Evolutionary conservation across 2,113 vertebrate genomes (phyloP).

Genomic region (Phalacrocorax aristotelis): DNA sequence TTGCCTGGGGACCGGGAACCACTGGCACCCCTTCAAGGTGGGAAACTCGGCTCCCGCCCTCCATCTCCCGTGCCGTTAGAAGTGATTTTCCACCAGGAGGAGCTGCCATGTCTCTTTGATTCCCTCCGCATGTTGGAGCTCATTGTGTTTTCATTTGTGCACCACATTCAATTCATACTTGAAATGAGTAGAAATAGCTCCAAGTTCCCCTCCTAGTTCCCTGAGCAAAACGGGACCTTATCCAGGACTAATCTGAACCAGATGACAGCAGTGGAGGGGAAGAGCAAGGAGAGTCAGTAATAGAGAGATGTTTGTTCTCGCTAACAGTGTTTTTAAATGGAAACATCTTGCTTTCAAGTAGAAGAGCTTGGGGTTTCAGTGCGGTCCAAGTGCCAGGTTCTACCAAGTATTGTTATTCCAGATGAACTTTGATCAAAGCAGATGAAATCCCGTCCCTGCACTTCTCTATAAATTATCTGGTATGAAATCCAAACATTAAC

Average conservation of each 20-base stretch:
- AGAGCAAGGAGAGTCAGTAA: neutral
- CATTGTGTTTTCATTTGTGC: neutral
- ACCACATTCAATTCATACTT: neutral
- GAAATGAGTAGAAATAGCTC: neutral
- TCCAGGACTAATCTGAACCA: slow-evolving; percentile 56
- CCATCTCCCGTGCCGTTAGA: accelerated
- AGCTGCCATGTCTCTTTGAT: neutral
- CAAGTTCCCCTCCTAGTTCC: neutral
- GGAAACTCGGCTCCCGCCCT: neutral
- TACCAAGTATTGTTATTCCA: neutral
- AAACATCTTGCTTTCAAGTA: neutral
- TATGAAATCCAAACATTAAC: neutral
- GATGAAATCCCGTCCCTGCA: neutral
- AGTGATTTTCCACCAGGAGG: neutral
- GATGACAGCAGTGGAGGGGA: neutral
- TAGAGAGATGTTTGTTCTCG: neutral
- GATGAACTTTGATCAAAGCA: neutral
- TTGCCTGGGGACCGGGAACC: accelerated
- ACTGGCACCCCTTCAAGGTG: accelerated
- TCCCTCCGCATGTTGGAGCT: neutral
- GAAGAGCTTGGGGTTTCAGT: neutral
- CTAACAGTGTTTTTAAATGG: neutral
- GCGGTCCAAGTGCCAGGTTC: neutral
- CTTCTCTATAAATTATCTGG: neutral
- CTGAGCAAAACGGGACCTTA: neutral